These are phyloP conservation scores for Drosophila fuyamai DNA, from an alignment of 1,140 invertebrate species.

Conservation along the genomic window DNA sequence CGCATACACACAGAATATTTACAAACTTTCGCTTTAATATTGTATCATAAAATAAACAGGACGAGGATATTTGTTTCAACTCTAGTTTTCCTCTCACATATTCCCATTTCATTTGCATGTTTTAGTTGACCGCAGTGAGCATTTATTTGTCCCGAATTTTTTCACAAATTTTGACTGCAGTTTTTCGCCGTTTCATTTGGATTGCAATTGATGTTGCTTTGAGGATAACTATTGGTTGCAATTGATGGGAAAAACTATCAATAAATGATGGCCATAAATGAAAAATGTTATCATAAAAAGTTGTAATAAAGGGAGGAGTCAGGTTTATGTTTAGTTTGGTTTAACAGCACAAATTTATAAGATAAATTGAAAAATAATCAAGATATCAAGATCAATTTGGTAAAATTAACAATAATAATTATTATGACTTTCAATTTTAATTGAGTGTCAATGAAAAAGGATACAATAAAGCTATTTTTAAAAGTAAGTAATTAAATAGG, in stretches of 20 bases:
- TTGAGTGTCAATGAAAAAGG: no score
- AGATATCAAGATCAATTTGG: no score
- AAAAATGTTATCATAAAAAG: neutral
- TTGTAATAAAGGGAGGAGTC: neutral
- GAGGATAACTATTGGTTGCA: conserved; percentile 20
- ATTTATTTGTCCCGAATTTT: conserved; percentile 34
- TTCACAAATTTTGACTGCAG: conserved; percentile 24
- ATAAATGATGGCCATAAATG: conserved; percentile 25
- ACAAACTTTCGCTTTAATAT: conserved; percentile 43
- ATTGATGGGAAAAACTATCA: conserved; percentile 16
- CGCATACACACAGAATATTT: conserved; percentile 21
- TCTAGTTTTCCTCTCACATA: conserved; percentile 7
- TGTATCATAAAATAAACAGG: conserved; percentile 59
- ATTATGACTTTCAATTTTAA: no score
- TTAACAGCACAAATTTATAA: no score
- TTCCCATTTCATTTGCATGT: conserved; percentile 13
- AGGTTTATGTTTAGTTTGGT: neutral
- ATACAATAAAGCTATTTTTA: no score
- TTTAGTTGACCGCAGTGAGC: conserved; percentile 43
- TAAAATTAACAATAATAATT: no score
- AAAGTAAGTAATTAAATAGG: no score
- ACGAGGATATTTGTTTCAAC: conserved; percentile 7
- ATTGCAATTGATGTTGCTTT: conserved; percentile 23
- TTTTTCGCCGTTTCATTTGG: conserved; percentile 26
- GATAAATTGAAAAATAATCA: no score